phyloP scores from a whole-genome alignment of 2,888 invertebrate species.

The Oscheius sp. region DNA sequence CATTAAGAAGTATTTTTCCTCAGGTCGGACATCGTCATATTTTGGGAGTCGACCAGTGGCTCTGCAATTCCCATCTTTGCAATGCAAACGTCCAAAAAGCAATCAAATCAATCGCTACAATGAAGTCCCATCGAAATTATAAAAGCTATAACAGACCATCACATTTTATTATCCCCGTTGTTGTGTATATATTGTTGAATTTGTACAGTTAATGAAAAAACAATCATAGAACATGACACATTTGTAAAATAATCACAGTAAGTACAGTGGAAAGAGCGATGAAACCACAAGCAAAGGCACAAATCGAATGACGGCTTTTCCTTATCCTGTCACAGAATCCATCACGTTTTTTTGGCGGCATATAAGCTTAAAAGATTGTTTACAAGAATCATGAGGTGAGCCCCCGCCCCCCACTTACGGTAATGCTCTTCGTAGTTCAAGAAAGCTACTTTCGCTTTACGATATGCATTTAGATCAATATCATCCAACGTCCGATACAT shows the following conservation, averaged over 20 bases:
- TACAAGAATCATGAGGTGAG: background rate
- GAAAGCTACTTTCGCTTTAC: too few relatives aligned
- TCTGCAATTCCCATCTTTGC: conserved; percentile 59
- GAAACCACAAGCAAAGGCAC: conserved; percentile 6
- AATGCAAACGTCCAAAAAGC: conserved; percentile 48
- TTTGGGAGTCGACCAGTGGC: conserved; percentile 59
- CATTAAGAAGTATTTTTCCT: background rate
- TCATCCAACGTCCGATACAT: too few relatives aligned
- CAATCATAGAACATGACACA: background rate
- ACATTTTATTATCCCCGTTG: background rate
- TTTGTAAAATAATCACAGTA: conserved; percentile 24
- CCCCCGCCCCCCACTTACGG: too few relatives aligned
- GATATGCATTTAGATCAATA: too few relatives aligned
- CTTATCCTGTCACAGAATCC: background rate
- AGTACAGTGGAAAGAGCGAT: conserved; percentile 9
- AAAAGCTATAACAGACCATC: background rate
- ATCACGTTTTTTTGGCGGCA: background rate
- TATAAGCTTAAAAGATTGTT: conserved; percentile 31
- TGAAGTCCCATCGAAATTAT: conserved; percentile 2
- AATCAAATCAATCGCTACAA: background rate
- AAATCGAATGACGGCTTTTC: conserved; percentile 2
- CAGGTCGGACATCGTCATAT: conserved; percentile 58
- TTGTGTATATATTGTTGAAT: background rate
- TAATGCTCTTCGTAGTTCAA: too few relatives aligned
- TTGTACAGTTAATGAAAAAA: background rate